Conservation (phyloP, 2,888 invertebrate genomes). For the Drosophila histrio region DNA sequence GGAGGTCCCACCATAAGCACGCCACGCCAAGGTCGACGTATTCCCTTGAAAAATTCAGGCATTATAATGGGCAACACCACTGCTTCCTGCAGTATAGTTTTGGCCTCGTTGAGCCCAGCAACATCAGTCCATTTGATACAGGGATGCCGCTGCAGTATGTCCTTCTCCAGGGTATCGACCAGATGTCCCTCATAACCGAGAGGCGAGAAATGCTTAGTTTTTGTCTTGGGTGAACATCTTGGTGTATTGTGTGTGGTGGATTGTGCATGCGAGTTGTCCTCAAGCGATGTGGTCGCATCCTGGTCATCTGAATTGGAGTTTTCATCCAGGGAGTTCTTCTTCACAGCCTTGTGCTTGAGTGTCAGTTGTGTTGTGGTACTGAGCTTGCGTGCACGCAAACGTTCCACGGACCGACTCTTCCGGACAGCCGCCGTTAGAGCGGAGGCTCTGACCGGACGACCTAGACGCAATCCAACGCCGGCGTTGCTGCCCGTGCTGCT, state of each 20-base stretch:
- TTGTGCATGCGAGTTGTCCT: constrained; percentile 82
- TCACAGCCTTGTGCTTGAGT: constrained; percentile 82
- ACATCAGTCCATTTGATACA: constrained; percentile 93
- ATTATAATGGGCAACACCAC: constrained; percentile 94
- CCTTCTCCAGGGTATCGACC: constrained; percentile 92
- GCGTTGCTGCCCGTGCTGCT: constrained; percentile 69
- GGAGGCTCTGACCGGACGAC: constrained; percentile 76
- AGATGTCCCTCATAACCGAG: constrained; percentile 90
- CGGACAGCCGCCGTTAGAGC: constrained; percentile 79
- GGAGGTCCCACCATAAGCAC: constrained; percentile 85
- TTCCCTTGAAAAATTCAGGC: constrained; percentile 95
- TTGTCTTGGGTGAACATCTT: constrained; percentile 82
- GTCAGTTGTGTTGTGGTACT: constrained; percentile 82
- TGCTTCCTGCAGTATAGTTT: constrained; percentile 91
- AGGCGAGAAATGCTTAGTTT: constrained; percentile 84
- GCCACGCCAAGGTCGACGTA: constrained; percentile 90
- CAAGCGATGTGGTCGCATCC: constrained; percentile 84
- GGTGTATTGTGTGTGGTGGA: constrained; percentile 78
- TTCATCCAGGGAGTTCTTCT: constrained; percentile 84
- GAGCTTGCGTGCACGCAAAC: constrained; percentile 84
- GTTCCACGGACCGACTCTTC: constrained; percentile 84
- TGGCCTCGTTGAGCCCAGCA: constrained; percentile 90
- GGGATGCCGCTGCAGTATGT: constrained; percentile 92
- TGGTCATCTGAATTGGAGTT: constrained; percentile 85
- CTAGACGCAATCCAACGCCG: constrained; percentile 66